Conservation (phyloP, 2,888 invertebrate species). For the Hydraecia micacea region DNA sequence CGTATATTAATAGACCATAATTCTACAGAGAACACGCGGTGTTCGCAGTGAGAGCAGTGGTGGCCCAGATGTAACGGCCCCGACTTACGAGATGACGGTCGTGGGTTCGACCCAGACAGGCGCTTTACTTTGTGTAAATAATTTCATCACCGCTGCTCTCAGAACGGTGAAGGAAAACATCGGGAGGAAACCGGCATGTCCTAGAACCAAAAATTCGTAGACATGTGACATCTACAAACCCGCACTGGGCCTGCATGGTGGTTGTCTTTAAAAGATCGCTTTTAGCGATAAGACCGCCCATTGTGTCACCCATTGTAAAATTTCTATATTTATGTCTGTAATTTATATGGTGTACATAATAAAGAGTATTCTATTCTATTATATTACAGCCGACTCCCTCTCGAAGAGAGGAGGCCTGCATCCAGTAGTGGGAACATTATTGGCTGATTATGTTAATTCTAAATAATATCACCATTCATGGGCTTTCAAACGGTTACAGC, state of each 20-base stretch:
- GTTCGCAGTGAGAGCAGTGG: too few species aligned
- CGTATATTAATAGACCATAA: too few species aligned
- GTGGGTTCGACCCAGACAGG: not conserved
- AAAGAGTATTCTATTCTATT: too few species aligned
- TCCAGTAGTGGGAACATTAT: not conserved
- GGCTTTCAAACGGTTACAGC: not conserved
- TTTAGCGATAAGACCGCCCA: too few species aligned
- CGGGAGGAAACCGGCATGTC: not conserved
- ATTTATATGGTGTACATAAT: too few species aligned
- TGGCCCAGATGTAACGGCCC: too few species aligned
- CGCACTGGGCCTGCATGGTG: not conserved
- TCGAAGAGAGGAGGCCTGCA: not conserved
- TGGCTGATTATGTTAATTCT: not conserved
- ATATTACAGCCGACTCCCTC: not conserved
- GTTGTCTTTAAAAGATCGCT: too few species aligned
- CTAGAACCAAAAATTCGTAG: not conserved
- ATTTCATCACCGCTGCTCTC: not conserved
- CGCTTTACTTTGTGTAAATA: not conserved
- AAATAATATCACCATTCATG: not conserved
- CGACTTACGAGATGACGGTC: not conserved
- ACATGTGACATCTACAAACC: not conserved
- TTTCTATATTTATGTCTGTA: too few species aligned
- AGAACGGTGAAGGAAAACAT: not conserved
- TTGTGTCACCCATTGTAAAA: too few species aligned
- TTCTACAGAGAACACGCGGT: too few species aligned